Base-by-base conservation (phyloP, 2,888 invertebrate genomes). In the Trypoxylon attenuatum region DNA sequence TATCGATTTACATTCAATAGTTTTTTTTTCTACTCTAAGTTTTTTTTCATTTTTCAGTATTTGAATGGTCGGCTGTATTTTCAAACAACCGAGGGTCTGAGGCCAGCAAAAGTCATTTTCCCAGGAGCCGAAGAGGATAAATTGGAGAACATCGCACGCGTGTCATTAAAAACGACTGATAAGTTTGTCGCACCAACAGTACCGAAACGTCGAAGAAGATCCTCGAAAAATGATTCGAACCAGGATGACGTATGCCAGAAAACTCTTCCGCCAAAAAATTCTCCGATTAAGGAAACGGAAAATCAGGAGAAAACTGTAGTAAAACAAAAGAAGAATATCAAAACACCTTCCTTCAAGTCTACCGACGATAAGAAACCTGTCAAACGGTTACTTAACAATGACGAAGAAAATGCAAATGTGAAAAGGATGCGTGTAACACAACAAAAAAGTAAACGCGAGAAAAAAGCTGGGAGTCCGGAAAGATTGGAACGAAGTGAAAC, bases 21-120 rank as follows among this genome's bases (percentile, higher is more conserved):
- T 64, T 47, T 10, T 15, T 61, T 29, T 1, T 6, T 89, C 85
- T 68, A 52, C 69, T 53, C 19, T 38, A 49, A 5, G 4, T 33
- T 60, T 50, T 27, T 15, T 51, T 23, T 18, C n/a, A n/a, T n/a
- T 29, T 23, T 45, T 47, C 86, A 94, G 94, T 94, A 93, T 84
- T 89, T 94, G 16, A 94, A 94, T 84, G 94, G 94, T 1, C 90
- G 91, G 73, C 91, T 94, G 10, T 94, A 91, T 81, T 88, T 94
- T 1, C 93, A 93, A 87, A 92, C 92, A 53, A 92, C 93, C 0
- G 90, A 92, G 82, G 89, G 91, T 47, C 84, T 94, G 54, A 89
- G 92, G 43, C 90, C 92, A 6, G 93, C 92, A 0, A 90, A 91
- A 76, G 90, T 94, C 52, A 89, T 88, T 15, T 90, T 90, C 77